These are phyloP conservation scores for Drosophila gaucha DNA, from an alignment of 2,888 invertebrate genomes.

Conservation along the genomic window DNA sequence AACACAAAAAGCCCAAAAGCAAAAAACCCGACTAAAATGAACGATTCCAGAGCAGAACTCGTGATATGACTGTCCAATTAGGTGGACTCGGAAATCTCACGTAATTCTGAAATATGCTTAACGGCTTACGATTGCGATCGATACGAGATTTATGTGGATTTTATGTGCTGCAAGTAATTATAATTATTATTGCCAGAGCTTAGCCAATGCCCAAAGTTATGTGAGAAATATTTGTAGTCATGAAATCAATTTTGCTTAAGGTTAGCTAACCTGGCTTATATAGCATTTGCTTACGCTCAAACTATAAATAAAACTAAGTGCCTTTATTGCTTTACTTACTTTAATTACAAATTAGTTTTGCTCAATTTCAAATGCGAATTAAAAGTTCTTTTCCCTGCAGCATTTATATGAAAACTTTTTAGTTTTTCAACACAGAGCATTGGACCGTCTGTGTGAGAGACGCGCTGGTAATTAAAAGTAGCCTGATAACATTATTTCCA, in stretches of 20 bases:
- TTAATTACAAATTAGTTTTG: not conserved
- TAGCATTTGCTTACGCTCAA: not conserved
- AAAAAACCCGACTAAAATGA: slow-evolving; percentile 12
- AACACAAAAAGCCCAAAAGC: too few species aligned
- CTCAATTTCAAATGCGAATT: not conserved
- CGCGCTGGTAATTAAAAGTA: slow-evolving; percentile 51
- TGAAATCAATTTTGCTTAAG: not conserved
- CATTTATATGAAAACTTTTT: slow-evolving; percentile 12
- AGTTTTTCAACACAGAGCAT: not conserved
- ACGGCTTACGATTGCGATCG: not conserved
- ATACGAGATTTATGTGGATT: slow-evolving; percentile 25
- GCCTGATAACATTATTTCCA: slow-evolving; percentile 73
- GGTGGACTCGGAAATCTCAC: slow-evolving; percentile 1
- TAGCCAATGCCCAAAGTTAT: not conserved
- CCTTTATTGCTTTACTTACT: not conserved
- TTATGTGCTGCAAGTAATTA: slow-evolving; percentile 21
- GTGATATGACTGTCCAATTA: slow-evolving; percentile 40
- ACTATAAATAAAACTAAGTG: not conserved
- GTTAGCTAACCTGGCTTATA: not conserved
- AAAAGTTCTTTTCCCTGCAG: not conserved
- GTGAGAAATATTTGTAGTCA: not conserved
- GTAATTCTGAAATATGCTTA: slow-evolving; percentile 18
- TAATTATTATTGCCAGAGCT: slow-evolving; percentile 9
- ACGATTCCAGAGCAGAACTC: slow-evolving; percentile 14
- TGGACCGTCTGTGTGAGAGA: not conserved